These are phyloP conservation scores for Ypsolopha scabrella DNA, from an alignment of 2,888 invertebrate species.

Conservation along the genomic window DNA sequence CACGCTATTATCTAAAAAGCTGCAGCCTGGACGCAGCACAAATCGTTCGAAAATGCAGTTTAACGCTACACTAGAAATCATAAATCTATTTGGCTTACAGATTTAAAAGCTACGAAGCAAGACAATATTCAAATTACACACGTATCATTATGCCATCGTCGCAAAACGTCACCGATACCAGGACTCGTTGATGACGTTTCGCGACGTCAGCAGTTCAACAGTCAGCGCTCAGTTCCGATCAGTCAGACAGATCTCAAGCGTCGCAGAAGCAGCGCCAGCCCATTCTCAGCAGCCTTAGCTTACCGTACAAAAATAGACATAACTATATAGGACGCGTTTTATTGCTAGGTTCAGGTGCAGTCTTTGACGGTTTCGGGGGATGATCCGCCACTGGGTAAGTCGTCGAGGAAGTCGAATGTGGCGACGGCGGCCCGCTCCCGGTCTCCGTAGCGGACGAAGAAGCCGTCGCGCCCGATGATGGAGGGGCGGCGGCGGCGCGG, in stretches of 20 bases:
- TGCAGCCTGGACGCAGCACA: conserved; percentile 47
- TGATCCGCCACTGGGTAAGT: conserved; percentile 49
- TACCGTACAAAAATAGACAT: background rate
- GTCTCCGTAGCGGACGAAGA: conserved; percentile 83
- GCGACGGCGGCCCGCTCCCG: conserved; percentile 83
- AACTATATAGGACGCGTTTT: background rate
- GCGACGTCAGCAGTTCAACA: background rate
- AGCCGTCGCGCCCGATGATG: conserved; percentile 81
- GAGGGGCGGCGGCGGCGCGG: conserved; percentile 72
- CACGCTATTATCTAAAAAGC: conserved; percentile 31
- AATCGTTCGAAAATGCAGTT: conserved; percentile 17
- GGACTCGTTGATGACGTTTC: background rate
- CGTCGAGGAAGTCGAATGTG: conserved; percentile 84
- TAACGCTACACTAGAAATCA: conserved; percentile 31
- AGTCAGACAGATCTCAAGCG: background rate
- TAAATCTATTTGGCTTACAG: conserved; percentile 43
- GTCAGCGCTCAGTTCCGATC: conserved; percentile 1
- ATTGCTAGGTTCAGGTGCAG: conserved; percentile 31
- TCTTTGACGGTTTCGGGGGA: conserved; percentile 51
- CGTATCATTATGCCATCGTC: background rate
- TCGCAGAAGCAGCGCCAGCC: background rate
- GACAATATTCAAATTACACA: conserved; percentile 9
- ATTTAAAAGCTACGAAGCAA: conserved; percentile 34
- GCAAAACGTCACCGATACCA: background rate
- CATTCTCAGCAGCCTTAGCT: background rate